Evolutionary conservation across 2,797 vertebrate genomes (phyloP), one percentile per base, ranked within the genome.

Genomic region (Phoxinus dragarum): DNA sequence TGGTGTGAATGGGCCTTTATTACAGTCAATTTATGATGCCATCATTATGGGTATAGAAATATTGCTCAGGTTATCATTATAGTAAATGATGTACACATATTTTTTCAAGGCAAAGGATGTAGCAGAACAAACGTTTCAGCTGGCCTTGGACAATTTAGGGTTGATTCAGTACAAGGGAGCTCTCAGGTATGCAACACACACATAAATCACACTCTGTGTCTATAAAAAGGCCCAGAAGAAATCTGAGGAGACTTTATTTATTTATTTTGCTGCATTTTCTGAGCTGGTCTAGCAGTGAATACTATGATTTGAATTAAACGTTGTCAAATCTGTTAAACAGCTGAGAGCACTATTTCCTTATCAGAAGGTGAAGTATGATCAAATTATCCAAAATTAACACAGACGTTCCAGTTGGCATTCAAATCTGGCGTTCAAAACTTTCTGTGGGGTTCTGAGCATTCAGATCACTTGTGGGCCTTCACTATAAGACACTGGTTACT

Each of bases 41-140:
- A 72, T 72, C 68, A 56, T 71, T 72, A 21, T 47, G 38, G 59
- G 14, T 31, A 31, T 34, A 64, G 40, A 27, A 56, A 71, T n/a
- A 71, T 27, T 82, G 17, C 67, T 31, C 52, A 16, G 52, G 59
- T 75, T 56, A 59, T 68, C 11, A 49, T 11, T 72, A 11, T 56
- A 17, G 6, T 16, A 49, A 80, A 80, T 61, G 0, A 74, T 80
- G 54, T 21, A 5, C 3, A 6, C 9, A 61, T 67, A 80, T 0
- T 42, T 89, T 91, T 93, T 90, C 2, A 83, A 99, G 98, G 97
- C 98, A 6, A 97, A 96, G 88, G 97, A 97, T 71, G 93, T 93
- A 52, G 97, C 98, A 72, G 97, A 98, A 82, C 95, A 96, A 90
- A 94, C 93, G 56, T 94, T 99, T 75, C 91, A 96, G 67, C 61